Percentiles rank a stretch among this genome's conserved stretches.
Evolutionary conservation across 1,140 invertebrate genomes (phyloP).

Genomic region (Pteromalus puparum): DNA sequence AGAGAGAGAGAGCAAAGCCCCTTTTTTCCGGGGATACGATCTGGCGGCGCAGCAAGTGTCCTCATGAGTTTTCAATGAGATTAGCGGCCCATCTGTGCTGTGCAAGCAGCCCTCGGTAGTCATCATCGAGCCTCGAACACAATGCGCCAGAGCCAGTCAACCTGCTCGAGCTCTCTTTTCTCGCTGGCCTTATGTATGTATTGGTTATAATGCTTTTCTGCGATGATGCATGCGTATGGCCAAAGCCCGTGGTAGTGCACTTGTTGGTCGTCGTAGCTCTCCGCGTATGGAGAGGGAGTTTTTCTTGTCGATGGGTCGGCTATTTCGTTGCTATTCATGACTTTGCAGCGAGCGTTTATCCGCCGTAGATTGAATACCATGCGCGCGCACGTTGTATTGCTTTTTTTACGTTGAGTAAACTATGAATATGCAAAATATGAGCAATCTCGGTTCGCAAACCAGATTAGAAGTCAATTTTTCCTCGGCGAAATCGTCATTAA

Average conservation of each 20-base stretch:
- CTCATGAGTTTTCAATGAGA: constrained; percentile 77
- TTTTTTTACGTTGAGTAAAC: background rate
- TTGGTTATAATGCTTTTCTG: background rate
- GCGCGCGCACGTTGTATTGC: background rate
- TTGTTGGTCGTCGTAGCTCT: constrained; percentile 29
- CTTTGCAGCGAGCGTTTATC: constrained; percentile 65
- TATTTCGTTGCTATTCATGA: constrained; percentile 60
- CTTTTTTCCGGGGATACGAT: constrained; percentile 31
- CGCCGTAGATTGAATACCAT: background rate
- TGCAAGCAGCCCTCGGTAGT: constrained; percentile 52
- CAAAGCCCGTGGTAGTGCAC: constrained; percentile 34
- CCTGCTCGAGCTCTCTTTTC: constrained; percentile 60
- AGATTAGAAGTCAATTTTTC: background rate
- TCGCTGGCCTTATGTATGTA: background rate
- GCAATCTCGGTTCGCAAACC: background rate
- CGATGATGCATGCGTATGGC: background rate
- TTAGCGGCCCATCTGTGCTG: constrained; percentile 75
- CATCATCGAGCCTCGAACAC: constrained; percentile 70
- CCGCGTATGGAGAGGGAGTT: background rate
- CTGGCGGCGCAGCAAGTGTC: constrained; percentile 63
- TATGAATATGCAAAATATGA: background rate
- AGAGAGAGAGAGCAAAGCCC: background rate
- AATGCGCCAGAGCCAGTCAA: constrained; percentile 68
- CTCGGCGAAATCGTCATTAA: background rate
- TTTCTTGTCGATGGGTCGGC: constrained; percentile 18